These are phyloP conservation scores for Conus canariensis DNA, from an alignment of 2,888 invertebrate species.

Conservation along the genomic window DNA sequence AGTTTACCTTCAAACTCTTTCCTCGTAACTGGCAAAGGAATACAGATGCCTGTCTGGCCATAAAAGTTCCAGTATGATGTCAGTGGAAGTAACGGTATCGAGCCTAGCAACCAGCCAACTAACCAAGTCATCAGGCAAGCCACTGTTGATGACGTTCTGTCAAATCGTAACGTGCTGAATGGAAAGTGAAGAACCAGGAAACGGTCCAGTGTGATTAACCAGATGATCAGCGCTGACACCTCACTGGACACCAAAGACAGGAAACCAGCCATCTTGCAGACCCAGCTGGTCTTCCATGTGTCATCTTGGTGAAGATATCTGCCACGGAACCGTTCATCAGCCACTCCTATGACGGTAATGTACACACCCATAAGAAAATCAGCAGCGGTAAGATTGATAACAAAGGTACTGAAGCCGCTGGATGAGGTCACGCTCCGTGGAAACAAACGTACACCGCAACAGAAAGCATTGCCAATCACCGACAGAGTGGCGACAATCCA, in stretches of 20 bases:
- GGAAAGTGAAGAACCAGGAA: background rate
- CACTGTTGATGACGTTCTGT: background rate
- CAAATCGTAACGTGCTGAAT: background rate
- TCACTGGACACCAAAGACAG: constrained; percentile 1
- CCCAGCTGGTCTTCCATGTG: background rate
- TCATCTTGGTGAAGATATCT: background rate
- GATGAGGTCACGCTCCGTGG: background rate
- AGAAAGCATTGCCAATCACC: background rate
- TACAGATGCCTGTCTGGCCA: background rate
- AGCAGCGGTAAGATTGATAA: background rate
- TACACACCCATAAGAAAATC: background rate
- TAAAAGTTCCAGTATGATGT: constrained; percentile 4
- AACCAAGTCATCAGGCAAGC: background rate
- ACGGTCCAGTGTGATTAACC: constrained; percentile 2
- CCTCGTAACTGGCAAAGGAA: background rate
- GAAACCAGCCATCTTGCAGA: background rate
- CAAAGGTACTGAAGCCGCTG: background rate
- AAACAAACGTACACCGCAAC: background rate
- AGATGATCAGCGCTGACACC: background rate
- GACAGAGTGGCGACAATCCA: background rate
- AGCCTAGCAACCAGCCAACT: background rate
- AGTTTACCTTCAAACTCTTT: background rate
- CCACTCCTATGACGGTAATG: background rate
- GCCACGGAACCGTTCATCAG: constrained; percentile 2
- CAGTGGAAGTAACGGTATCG: background rate